A percentile compares a stretch with the other conserved stretches of the same genome.
Conservation (phyloP, 1,140 invertebrate genomes). For the Tenebrio molitor region DNA sequence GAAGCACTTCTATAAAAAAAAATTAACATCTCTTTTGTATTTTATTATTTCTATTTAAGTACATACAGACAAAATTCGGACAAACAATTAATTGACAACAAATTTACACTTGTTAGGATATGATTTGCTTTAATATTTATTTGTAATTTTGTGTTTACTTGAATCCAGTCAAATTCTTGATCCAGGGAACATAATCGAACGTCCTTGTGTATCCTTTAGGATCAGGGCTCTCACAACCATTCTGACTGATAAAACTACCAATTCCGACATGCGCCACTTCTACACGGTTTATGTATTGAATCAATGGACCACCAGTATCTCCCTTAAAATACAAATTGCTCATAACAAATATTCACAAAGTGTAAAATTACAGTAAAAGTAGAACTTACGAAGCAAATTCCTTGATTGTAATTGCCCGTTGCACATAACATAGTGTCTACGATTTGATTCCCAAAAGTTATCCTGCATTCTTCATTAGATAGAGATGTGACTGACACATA, state of each 20-base stretch:
- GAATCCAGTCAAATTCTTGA: not conserved
- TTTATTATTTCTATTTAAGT: too few species aligned
- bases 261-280: not conserved
- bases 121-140: not conserved
- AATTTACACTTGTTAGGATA: too few species aligned
- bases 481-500: not conserved
- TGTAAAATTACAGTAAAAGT: not conserved
- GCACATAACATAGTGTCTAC: constrained; percentile 1
- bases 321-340: not conserved
- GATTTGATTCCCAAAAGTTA: constrained; percentile 16
- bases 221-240: constrained; percentile 12
- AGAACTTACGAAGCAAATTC: constrained; percentile 2
- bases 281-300: not conserved
- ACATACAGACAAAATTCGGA: too few species aligned
- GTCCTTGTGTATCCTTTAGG: constrained; percentile 9
- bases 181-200: not conserved
- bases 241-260: constrained; percentile 8
- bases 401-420: constrained; percentile 16
- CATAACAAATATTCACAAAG: constrained; percentile 6
- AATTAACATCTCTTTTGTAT: too few species aligned
- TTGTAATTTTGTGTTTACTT: not conserved
- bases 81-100: too few species aligned
- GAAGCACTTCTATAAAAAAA: too few species aligned
- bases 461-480: not conserved
- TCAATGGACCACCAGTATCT: constrained; percentile 17